phyloP scores from a whole-genome alignment of 2,888 invertebrate genomes.

The Cephus spinipes region DNA sequence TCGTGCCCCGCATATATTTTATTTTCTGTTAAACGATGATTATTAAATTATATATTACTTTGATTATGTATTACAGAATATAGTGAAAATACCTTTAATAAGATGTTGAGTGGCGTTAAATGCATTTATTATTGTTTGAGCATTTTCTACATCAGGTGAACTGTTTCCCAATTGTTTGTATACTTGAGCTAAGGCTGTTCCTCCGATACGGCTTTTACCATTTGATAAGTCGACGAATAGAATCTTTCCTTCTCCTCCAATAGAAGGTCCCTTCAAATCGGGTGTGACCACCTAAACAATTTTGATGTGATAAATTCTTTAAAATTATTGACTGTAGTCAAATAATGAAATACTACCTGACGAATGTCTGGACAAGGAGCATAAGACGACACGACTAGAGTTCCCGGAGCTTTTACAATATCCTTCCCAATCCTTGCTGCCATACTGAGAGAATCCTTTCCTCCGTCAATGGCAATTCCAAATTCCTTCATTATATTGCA shows the following conservation, averaged over 20 bases:
- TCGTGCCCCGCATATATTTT: constrained; percentile 90
- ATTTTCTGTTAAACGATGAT: constrained; percentile 68
- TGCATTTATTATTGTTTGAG: constrained; percentile 76
- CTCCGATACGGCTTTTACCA: constrained; percentile 85
- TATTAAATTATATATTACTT: neutral
- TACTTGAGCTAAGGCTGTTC: constrained; percentile 92
- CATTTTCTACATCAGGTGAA: constrained; percentile 84
- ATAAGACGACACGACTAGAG: constrained; percentile 95
- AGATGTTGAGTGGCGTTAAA: constrained; percentile 88
- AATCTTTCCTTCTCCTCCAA: constrained; percentile 74
- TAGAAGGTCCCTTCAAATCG: constrained; percentile 80
- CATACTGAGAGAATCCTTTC: constrained; percentile 98
- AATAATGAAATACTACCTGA: constrained; percentile 58
- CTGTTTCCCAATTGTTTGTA: constrained; percentile 85
- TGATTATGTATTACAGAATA: neutral
- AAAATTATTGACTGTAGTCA: neutral
- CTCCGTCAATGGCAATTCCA: constrained; percentile 94
- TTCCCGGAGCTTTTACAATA: constrained; percentile 84
- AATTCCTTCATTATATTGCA: constrained; percentile 85
- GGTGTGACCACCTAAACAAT: constrained; percentile 81
- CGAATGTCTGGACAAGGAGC: constrained; percentile 94
- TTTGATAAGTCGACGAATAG: constrained; percentile 84
- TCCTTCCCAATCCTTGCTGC: constrained; percentile 84
- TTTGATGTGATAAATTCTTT: neutral
- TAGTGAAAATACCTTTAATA: constrained; percentile 72